Base-by-base conservation (phyloP, 2,113 vertebrate genomes). In the Porphyrio hochstetteri region DNA sequence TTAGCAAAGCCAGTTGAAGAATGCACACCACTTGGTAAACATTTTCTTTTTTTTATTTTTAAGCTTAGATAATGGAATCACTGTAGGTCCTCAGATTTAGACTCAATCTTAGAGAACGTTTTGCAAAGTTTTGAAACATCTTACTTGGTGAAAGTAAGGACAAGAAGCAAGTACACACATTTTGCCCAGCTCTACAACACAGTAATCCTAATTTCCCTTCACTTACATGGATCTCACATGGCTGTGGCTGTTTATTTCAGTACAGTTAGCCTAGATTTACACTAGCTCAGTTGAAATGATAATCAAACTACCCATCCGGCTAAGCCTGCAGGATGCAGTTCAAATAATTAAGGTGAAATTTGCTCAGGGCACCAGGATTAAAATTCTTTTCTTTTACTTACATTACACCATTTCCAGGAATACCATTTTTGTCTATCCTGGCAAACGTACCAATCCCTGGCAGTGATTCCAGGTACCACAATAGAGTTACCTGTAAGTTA, bases 401-500 rank as follows among this genome's bases (percentile, higher is more conserved):
- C 13, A 36, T 59, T 36, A 46, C 33, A 11, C 25, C 38, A 20
- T 11, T 63, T 31, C 24, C n/a, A 64, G 23, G 18, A 68, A 40
- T 1, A 1, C 4, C 0, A 0, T 35, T 44, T 35, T 18, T 20
- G 11, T 15, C 36, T 65, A 29, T 9, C 9, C 7, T 48, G 31
- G 29, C 18, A 72, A 82, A 83, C 46, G 35, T 19, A 68, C 85
- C 31, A 50, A 40, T 13, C 5, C 1, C 4, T 27, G 21, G n/a
- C 14, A 42, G 29, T 11, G 16, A 44, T 44, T 21, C 44, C 2
- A 0, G 29, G 6, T 38, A 46, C 44, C 21, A 20, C 31, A 60
- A 42, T 7, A n/a, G 1, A 59, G 13, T 50, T 68, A 65, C 38
- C 20, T 44, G 12, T 38, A 48, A 33, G 3, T 38, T 19, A 79